Base-by-base conservation (phyloP, 2,888 invertebrate genomes). In the Emesis russula region DNA sequence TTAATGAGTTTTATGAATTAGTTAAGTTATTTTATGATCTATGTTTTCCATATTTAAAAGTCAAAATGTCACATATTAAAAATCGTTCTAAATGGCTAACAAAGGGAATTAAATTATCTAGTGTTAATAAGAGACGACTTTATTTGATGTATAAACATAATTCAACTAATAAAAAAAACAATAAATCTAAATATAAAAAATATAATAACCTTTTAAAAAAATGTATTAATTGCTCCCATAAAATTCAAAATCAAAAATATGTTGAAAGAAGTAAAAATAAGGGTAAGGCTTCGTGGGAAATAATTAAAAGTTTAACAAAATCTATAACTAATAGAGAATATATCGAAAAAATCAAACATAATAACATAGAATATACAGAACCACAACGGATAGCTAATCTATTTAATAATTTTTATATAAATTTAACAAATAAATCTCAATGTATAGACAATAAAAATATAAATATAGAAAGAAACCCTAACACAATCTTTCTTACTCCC, bases 231-330 rank as follows among this genome's bases (percentile, higher is more conserved):
- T 25, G 25, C 9, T 63, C 63, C 9, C 63, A 63, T 63, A 63
- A 9, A 9, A 63, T 63, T 63, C 63, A 63, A 63, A 63, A 63
- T 63, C 18, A 63, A 63, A 63, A 63, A 63, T 63, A 63, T 5
- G 25, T 63, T 25, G 63, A 63, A 9, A 7, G 25, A 9, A 63
- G 18, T 25, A 63, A 63, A 63, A 63, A 63, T 63, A 63, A 63
- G 25, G 63, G 63, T 63, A 63, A 63, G 9, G 63, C 63, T 25
- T 63, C 63, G 18, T 18, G 63, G 63, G 63, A 63, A 63, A 13
- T 13, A 13, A 13, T 44, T 13, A 44, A 44, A 44, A 44, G 9
- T 7, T 44, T 44, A 44, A 44, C 44, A 44, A 44, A 44, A 3
- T 44, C 13, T 3, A 13, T 13, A 44, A 2, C 44, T 13, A 44